A percentile compares a stretch with the other conserved stretches of the same genome.
Evolutionary conservation across 2,888 invertebrate species (phyloP).

Genomic region (Microctonus brassicae): DNA sequence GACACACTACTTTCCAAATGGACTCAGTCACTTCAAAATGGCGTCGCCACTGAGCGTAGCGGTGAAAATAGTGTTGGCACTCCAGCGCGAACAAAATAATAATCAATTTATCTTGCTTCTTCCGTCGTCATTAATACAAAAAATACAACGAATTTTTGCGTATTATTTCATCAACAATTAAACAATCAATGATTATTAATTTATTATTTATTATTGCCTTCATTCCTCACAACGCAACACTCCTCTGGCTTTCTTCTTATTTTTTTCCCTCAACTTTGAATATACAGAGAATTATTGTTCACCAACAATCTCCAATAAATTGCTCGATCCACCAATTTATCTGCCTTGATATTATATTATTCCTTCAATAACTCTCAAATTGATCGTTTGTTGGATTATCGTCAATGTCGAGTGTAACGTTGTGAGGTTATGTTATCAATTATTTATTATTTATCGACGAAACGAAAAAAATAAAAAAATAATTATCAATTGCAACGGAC

Average conservation of each 20-base stretch:
- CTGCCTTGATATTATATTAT: no score
- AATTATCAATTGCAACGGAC: slow-evolving; percentile 21
- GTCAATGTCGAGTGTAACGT: no score
- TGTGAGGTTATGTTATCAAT: background rate
- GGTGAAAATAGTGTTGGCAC: slow-evolving; percentile 54
- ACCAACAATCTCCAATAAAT: no score
- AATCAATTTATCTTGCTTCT: slow-evolving; percentile 27
- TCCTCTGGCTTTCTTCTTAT: no score
- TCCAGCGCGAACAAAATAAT: slow-evolving; percentile 53
- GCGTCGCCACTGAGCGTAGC: slow-evolving; percentile 62
- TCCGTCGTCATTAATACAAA: background rate
- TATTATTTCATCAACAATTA: background rate
- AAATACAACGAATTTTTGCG: background rate
- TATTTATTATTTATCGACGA: background rate
- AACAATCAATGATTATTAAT: no score
- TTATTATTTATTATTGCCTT: no score
- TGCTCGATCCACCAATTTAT: no score
- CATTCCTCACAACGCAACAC: no score
- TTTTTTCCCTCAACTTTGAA: no score
- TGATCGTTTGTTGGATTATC: no score
- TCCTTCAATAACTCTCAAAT: no score
- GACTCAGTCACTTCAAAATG: slow-evolving; percentile 60
- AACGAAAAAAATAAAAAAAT: slow-evolving; percentile 11
- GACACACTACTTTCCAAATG: slow-evolving; percentile 48
- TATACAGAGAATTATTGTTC: no score